Evolutionary conservation across 1,140 invertebrate genomes (phyloP).

Genomic region (Proctacanthus coquilletti): DNA sequence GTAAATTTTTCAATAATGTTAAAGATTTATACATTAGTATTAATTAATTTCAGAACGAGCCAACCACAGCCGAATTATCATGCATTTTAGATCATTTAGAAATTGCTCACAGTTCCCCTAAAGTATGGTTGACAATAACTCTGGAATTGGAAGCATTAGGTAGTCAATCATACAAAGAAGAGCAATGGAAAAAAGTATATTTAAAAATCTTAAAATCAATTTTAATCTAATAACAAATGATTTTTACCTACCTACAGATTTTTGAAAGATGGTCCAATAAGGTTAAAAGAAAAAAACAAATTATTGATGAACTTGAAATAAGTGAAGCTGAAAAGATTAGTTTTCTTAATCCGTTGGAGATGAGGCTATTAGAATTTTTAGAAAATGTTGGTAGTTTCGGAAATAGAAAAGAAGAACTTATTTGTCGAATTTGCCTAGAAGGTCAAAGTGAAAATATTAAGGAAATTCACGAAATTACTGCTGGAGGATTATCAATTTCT

Average conservation of each 20-base stretch:
- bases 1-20: too few species aligned
- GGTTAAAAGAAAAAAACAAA: neutral
- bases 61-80: neutral
- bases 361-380: neutral
- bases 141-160: neutral
- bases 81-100: neutral
- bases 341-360: neutral
- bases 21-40: too few species aligned
- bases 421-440: neutral
- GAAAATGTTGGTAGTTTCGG: neutral
- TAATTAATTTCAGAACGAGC: neutral
- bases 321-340: neutral
- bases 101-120: neutral
- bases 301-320: neutral
- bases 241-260: neutral
- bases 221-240: neutral
- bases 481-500: neutral
- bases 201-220: neutral
- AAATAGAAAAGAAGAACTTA: neutral
- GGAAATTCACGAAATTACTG: neutral
- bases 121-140: neutral
- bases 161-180: neutral
- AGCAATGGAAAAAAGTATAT: neutral
- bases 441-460: neutral
- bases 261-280: neutral